phyloP scores from a whole-genome alignment of 1,140 invertebrate genomes.

The Aphelinus certus region DNA sequence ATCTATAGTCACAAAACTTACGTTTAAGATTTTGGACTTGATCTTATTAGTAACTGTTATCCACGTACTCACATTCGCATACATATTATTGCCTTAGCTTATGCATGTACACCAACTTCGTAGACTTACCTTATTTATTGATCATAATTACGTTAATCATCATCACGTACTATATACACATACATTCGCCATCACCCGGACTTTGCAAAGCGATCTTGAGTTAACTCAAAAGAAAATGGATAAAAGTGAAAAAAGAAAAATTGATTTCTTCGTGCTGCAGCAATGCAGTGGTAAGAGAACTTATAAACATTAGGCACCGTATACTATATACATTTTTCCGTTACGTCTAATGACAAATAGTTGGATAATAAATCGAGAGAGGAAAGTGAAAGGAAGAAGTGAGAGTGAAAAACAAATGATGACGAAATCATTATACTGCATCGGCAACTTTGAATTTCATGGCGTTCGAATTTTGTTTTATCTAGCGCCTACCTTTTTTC shows the following conservation, averaged over 20 bases:
- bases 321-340: slow-evolving; percentile 34
- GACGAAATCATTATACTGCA: slow-evolving; percentile 38
- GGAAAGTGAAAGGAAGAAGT: slow-evolving; percentile 33
- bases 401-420: slow-evolving; percentile 36
- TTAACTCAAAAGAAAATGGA: slow-evolving; percentile 28
- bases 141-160: slow-evolving; percentile 37
- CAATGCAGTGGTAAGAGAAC: slow-evolving; percentile 35
- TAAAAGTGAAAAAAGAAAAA: slow-evolving; percentile 28
- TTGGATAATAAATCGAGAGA: slow-evolving; percentile 24
- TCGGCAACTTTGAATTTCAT: slow-evolving; percentile 26
- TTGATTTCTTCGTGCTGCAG: slow-evolving; percentile 51
- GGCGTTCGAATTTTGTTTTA: slow-evolving; percentile 20
- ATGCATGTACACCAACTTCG: slow-evolving; percentile 19
- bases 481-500: slow-evolving; percentile 17
- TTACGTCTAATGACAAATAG: slow-evolving; percentile 37
- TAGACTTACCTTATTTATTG: slow-evolving; percentile 42
- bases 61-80: neutral
- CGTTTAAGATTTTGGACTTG: too few species aligned
- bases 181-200: slow-evolving; percentile 32
- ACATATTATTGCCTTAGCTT: too few species aligned
- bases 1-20: too few species aligned
- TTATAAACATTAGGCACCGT: slow-evolving; percentile 30
- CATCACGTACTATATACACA: slow-evolving; percentile 32
- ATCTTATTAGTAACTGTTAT: too few species aligned
- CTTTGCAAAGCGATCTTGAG: slow-evolving; percentile 16